Conservation (phyloP, 2,797 vertebrate genomes). For the Strix occidentalis region DNA sequence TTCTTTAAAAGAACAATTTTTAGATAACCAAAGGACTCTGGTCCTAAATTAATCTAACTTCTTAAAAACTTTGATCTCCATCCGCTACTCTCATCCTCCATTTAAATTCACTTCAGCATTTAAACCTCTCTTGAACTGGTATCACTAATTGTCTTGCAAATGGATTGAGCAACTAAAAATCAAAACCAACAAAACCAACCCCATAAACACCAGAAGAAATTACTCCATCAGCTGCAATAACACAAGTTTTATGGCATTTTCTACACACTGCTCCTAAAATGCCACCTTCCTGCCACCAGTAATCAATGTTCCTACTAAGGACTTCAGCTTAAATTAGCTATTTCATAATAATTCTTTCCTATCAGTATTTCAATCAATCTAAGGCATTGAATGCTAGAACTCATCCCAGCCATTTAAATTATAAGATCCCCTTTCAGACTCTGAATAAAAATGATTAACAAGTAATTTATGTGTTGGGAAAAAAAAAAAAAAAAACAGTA, state of each 20-base stretch:
- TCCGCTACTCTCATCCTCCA: background rate
- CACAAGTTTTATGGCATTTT: background rate
- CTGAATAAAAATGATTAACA: background rate
- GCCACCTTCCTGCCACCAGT: background rate
- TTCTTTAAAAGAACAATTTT: background rate
- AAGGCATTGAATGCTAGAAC: background rate
- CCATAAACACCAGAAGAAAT: background rate
- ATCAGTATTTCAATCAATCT: background rate
- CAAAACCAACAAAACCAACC: fast-evolving
- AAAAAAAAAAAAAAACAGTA: background rate
- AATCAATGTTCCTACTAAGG: background rate
- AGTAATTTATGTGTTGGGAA: background rate
- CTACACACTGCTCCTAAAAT: background rate
- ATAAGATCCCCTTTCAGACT: background rate
- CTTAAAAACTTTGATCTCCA: background rate
- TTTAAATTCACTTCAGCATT: background rate
- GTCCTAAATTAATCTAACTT: background rate
- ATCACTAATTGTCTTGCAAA: background rate
- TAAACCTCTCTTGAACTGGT: background rate
- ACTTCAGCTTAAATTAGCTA: background rate
- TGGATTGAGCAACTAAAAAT: background rate
- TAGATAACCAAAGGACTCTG: background rate
- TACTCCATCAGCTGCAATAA: background rate
- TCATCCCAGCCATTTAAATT: background rate
- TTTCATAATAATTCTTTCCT: background rate